These are phyloP conservation scores for Limnephilus lunatus DNA, from an alignment of 2,888 invertebrate species.

Conservation along the genomic window DNA sequence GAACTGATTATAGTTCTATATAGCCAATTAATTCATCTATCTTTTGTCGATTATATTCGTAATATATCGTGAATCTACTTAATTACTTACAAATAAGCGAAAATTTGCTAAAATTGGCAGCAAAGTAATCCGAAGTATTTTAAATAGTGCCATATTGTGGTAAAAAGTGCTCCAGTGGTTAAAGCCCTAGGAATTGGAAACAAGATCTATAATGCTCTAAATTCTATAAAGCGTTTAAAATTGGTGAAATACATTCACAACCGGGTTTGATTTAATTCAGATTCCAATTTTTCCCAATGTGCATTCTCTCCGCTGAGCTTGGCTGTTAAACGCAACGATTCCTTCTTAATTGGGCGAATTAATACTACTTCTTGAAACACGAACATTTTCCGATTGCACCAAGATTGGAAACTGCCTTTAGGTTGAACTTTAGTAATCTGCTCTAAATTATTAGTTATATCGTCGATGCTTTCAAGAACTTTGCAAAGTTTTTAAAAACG, in stretches of 20 bases:
- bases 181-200: background rate
- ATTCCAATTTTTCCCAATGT: background rate
- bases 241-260: background rate
- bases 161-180: too few species aligned
- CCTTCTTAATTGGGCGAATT: background rate
- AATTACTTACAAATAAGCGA: too few species aligned
- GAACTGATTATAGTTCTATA: too few species aligned
- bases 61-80: too few species aligned
- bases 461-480: background rate
- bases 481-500: too few species aligned
- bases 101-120: too few species aligned
- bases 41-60: too few species aligned
- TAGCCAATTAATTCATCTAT: too few species aligned
- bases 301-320: background rate
- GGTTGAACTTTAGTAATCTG: background rate
- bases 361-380: background rate
- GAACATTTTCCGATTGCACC: background rate
- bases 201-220: background rate
- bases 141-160: too few species aligned
- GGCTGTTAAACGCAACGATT: background rate
- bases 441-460: background rate
- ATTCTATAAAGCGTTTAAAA: background rate
- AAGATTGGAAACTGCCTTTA: background rate
- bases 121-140: too few species aligned
- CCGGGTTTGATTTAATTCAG: background rate